Conservation (phyloP, 35 echinoderm and acorn worm species). For the Diadema setosum region DNA sequence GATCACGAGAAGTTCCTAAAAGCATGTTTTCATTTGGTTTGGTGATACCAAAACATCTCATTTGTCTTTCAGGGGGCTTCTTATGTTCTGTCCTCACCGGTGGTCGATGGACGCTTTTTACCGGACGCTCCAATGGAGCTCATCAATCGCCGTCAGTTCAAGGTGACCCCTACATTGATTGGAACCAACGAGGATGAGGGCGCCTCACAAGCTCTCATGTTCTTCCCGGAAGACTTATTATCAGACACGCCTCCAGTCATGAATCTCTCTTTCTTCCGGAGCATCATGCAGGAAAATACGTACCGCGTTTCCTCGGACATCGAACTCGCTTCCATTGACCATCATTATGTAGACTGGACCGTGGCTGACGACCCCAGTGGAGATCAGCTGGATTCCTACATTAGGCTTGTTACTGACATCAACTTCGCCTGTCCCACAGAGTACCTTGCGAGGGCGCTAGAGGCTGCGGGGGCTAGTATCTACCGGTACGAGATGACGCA, state of each 20-base stretch:
- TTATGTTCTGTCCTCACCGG: background rate
- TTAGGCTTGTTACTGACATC: constrained; percentile 47
- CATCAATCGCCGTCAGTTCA: background rate
- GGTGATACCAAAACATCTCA: too few species aligned
- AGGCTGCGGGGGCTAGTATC: constrained; percentile 7
- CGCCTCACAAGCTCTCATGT: background rate
- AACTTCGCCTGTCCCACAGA: constrained; percentile 66
- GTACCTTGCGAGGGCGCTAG: constrained; percentile 6
- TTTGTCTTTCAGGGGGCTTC: too few species aligned
- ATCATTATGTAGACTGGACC: constrained; percentile 74
- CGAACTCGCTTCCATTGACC: constrained; percentile 36
- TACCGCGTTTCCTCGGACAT: background rate
- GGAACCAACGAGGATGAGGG: constrained; percentile 6
- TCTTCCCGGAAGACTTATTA: background rate
- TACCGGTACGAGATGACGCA: constrained; percentile 78
- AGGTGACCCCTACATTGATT: background rate
- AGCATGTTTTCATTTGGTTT: too few species aligned
- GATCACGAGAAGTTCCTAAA: too few species aligned
- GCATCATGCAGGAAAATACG: background rate
- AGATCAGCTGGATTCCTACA: constrained; percentile 45
- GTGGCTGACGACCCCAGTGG: constrained; percentile 40
- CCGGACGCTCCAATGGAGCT: background rate
- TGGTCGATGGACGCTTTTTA: constrained; percentile 5
- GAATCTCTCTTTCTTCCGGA: background rate
- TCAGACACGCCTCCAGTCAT: background rate